phyloP scores from a whole-genome alignment of 92 coral and sea anemone genomes.

The Porites cylindrica region DNA sequence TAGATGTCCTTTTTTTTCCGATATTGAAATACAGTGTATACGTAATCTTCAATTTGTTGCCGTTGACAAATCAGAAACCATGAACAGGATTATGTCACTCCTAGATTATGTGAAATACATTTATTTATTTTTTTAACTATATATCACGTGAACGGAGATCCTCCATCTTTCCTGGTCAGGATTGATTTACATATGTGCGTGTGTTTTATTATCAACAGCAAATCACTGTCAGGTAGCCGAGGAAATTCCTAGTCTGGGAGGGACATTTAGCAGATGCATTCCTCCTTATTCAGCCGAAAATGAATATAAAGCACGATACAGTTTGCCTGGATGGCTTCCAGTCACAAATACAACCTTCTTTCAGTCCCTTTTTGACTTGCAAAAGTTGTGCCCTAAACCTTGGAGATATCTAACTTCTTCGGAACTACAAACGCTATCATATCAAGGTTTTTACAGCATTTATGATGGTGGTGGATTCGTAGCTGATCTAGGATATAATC shows the following conservation, averaged over 20 bases:
- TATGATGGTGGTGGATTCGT: constrained; percentile 87
- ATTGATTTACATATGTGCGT: too few relatives aligned
- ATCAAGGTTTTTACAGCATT: constrained; percentile 44
- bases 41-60: too few relatives aligned
- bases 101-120: too few relatives aligned
- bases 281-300: constrained; percentile 60
- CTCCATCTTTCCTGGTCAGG: too few relatives aligned
- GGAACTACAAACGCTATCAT: constrained; percentile 63
- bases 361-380: constrained; percentile 63
- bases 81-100: too few relatives aligned
- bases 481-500: constrained; percentile 85
- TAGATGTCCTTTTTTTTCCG: too few relatives aligned
- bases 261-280: constrained; percentile 54
- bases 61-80: too few relatives aligned
- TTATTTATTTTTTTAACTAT: too few relatives aligned
- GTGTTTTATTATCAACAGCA: constrained; percentile 28
- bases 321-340: constrained; percentile 78
- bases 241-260: constrained; percentile 1
- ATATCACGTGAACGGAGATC: too few relatives aligned
- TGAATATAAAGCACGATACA: constrained; percentile 72
- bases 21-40: too few relatives aligned
- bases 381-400: constrained; percentile 72
- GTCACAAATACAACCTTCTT: constrained; percentile 59
- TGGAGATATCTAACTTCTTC: constrained; percentile 76
- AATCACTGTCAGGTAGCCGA: constrained; percentile 42